These are phyloP conservation scores for Carollia perspicillata DNA, from an alignment of 2,113 vertebrate genomes.

Conservation along the genomic window DNA sequence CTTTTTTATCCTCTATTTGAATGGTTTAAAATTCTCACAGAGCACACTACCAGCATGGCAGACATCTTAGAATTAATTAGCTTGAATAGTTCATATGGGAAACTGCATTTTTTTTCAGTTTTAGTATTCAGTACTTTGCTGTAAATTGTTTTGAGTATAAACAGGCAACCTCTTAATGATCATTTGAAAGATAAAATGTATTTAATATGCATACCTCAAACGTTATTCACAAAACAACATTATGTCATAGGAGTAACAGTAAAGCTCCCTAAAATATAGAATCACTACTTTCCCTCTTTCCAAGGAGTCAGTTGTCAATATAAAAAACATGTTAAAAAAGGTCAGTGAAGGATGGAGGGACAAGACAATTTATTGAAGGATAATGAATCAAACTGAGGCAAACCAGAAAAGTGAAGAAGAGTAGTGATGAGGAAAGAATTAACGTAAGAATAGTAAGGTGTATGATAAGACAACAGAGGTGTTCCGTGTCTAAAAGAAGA, in stretches of 20 bases:
- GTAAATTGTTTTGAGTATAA: background rate
- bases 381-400: background rate
- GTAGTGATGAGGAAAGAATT: background rate
- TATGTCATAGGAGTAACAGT: background rate
- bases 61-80: background rate
- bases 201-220: background rate
- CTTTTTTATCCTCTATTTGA: background rate
- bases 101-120: background rate
- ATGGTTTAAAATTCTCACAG: background rate
- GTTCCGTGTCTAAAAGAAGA: background rate
- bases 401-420: background rate
- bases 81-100: background rate
- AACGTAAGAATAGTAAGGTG: background rate
- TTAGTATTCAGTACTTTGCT: background rate
- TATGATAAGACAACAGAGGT: background rate
- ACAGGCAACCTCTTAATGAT: background rate
- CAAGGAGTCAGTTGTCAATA: background rate
- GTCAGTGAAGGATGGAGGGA: background rate
- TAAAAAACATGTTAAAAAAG: background rate
- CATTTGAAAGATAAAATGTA: background rate
- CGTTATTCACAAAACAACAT: conserved; percentile 2
- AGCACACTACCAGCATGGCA: background rate
- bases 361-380: background rate
- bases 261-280: background rate
- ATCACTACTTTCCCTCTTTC: background rate